A percentile compares a stretch with the other conserved stretches of the same genome.
Conservation (phyloP, 2,113 vertebrate species). For the Climacteris rufus region DNA sequence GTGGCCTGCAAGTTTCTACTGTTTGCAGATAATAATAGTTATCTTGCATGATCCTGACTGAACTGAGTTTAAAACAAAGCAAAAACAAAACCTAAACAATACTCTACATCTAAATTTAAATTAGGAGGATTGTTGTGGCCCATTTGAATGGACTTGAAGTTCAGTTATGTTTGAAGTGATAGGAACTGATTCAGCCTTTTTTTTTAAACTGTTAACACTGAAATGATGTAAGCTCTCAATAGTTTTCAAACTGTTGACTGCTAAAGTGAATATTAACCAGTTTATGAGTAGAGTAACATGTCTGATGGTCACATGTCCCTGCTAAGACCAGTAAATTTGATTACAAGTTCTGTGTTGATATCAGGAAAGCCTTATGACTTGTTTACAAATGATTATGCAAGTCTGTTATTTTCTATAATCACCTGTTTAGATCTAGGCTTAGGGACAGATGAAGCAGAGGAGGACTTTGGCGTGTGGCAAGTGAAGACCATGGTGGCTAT, state of each 20-base stretch:
- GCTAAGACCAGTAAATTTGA: neutral
- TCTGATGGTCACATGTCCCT: neutral
- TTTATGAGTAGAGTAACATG: neutral
- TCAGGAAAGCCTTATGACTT: neutral
- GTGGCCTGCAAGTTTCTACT: neutral
- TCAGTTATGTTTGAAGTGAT: neutral
- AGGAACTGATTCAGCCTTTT: neutral
- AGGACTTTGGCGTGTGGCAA: conserved; percentile 83
- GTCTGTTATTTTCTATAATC: conserved; percentile 46
- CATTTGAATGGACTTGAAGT: neutral
- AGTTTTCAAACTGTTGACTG: neutral
- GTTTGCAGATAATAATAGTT: neutral
- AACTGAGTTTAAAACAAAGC: neutral
- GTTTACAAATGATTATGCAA: neutral
- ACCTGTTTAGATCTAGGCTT: conserved; percentile 78
- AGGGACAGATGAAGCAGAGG: conserved; percentile 79
- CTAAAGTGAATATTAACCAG: conserved; percentile 6
- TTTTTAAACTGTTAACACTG: neutral
- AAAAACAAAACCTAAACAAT: neutral
- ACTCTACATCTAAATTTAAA: neutral
- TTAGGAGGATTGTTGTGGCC: neutral
- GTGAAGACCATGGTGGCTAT: conserved; percentile 89
- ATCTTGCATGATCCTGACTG: neutral
- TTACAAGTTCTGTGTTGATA: neutral
- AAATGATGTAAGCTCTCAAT: neutral